phyloP scores from a whole-genome alignment of 2,113 vertebrate species.

The Scomber japonicus region DNA sequence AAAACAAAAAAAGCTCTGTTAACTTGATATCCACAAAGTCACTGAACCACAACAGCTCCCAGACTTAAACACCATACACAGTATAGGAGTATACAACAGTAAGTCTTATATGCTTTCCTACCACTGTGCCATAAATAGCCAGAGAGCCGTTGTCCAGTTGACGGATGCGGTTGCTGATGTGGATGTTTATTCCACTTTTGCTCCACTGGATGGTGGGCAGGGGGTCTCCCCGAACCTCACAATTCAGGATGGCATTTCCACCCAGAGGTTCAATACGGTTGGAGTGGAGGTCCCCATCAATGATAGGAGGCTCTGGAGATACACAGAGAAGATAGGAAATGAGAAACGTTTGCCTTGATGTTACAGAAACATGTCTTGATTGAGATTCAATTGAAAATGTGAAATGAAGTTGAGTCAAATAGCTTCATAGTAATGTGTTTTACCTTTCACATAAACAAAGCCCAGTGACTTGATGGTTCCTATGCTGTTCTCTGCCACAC shows the following conservation, averaged over 20 bases:
- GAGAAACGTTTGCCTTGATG: background rate
- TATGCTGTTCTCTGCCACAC: conserved; percentile 91
- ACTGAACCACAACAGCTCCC: background rate
- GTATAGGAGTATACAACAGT: background rate
- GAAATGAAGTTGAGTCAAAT: background rate
- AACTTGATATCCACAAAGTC: background rate
- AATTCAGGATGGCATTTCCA: conserved; percentile 92
- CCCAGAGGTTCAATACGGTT: conserved; percentile 93
- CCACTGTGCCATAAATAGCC: conserved; percentile 94
- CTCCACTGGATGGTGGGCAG: conserved; percentile 94
- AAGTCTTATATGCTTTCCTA: conserved; percentile 74
- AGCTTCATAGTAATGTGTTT: background rate
- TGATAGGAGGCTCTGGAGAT: conserved; percentile 93
- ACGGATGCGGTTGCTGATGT: conserved; percentile 88
- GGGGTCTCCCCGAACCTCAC: conserved; percentile 95
- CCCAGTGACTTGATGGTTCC: conserved; percentile 93
- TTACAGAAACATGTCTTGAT: background rate
- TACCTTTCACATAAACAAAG: conserved; percentile 96
- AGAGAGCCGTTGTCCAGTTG: conserved; percentile 95
- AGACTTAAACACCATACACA: background rate
- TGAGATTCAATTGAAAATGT: background rate
- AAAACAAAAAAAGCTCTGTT: background rate
- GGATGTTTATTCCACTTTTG: conserved; percentile 89
- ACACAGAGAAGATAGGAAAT: background rate
- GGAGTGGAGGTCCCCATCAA: conserved; percentile 91